A percentile compares a stretch with the other conserved stretches of the same genome.
Evolutionary conservation across 2,797 vertebrate species (phyloP).

Genomic region (Tympanoctomys barrerae): DNA sequence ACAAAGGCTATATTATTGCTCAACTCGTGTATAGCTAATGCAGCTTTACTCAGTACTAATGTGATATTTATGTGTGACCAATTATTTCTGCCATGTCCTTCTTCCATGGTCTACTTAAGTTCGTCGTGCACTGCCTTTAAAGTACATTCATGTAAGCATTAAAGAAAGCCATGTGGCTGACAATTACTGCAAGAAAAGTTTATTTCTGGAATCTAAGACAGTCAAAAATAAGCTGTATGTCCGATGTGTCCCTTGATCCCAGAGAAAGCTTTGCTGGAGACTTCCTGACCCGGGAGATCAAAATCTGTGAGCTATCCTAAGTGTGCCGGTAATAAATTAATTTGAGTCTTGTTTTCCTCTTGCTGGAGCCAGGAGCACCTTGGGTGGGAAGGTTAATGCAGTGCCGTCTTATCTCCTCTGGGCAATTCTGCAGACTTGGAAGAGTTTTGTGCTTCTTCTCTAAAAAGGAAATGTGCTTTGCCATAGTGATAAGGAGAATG

Average conservation of each 20-base stretch:
- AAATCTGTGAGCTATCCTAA: constrained; percentile 55
- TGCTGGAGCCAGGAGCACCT: neutral
- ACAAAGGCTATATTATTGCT: neutral
- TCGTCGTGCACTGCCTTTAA: neutral
- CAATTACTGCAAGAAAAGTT: neutral
- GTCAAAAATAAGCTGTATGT: constrained; percentile 43
- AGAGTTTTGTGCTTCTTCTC: constrained; percentile 56
- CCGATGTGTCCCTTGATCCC: constrained; percentile 18
- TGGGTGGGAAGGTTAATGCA: constrained; percentile 67
- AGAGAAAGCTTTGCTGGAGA: constrained; percentile 14
- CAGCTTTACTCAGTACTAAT: neutral
- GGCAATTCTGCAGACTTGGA: constrained; percentile 10
- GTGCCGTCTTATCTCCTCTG: constrained; percentile 49
- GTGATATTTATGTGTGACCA: neutral
- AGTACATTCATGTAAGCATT: constrained; percentile 2
- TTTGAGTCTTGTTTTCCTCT: constrained; percentile 54
- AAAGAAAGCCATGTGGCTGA: neutral
- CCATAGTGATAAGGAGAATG: constrained; percentile 70
- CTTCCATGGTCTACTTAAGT: neutral
- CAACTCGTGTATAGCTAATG: neutral
- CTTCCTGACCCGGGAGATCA: neutral
- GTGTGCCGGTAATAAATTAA: constrained; percentile 41
- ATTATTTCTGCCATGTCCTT: constrained; percentile 33
- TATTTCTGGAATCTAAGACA: constrained; percentile 22
- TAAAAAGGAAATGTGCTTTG: constrained; percentile 59